Percentiles rank a stretch among this genome's conserved stretches.
These are phyloP conservation scores for Bovichtus variegatus DNA, from an alignment of 2,797 vertebrate genomes.

Conservation along the genomic window DNA sequence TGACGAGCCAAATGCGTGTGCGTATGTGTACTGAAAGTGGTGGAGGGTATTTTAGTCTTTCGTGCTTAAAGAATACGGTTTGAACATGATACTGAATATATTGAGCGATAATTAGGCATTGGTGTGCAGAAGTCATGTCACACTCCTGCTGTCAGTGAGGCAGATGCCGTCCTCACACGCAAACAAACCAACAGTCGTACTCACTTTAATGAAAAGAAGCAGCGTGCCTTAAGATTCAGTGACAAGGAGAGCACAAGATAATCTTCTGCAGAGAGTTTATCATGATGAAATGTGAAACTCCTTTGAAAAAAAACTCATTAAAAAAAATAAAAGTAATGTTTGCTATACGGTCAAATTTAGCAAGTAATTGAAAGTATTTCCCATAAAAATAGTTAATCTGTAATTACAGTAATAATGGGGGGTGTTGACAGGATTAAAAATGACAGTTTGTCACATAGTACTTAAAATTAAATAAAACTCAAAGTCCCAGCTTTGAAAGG, in stretches of 20 bases:
- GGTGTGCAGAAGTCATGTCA: conserved; percentile 54
- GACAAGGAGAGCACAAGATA: conserved; percentile 11
- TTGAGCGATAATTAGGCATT: conserved; percentile 67
- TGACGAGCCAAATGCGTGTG: not conserved
- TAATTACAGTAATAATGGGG: conserved; percentile 9
- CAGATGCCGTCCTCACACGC: conserved; percentile 38
- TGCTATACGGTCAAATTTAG: conserved; percentile 17
- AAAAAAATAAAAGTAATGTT: conserved; percentile 15
- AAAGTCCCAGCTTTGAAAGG: not conserved
- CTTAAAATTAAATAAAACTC: conserved; percentile 4
- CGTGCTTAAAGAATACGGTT: conserved; percentile 31
- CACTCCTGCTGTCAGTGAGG: conserved; percentile 66
- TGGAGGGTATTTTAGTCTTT: conserved; percentile 29
- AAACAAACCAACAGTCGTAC: conserved; percentile 18
- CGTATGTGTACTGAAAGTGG: not conserved
- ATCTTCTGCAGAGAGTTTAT: conserved; percentile 35
- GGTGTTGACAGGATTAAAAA: no score
- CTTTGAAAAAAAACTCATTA: conserved; percentile 22
- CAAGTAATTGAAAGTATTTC: conserved; percentile 23
- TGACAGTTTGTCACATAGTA: not conserved
- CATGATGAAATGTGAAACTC: conserved; percentile 27
- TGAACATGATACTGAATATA: conserved; percentile 45
- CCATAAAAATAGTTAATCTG: conserved; percentile 12
- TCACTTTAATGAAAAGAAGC: conserved; percentile 44
- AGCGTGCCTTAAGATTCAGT: conserved; percentile 29